Conservation (phyloP, 1,140 invertebrate species). For the Orius laevigatus region DNA sequence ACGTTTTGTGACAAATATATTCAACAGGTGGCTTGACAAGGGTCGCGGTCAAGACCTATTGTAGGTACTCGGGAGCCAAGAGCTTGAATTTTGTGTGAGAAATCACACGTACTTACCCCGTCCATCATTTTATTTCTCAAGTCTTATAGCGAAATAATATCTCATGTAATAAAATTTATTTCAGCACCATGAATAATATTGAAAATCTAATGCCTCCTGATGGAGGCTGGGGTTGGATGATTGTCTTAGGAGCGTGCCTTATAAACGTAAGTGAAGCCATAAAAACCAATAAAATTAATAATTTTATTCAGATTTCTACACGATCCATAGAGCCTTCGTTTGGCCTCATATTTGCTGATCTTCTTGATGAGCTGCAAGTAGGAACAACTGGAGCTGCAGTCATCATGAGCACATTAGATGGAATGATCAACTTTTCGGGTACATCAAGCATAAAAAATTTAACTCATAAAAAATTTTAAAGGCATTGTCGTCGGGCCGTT, state of each 20-base stretch:
- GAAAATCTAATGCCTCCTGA: conserved; percentile 40
- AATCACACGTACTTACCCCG: too few relatives aligned
- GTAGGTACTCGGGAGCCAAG: too few relatives aligned
- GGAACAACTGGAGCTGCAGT: conserved; percentile 52
- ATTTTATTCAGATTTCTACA: conserved; percentile 50
- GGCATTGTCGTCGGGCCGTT: conserved; percentile 40
- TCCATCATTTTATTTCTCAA: too few relatives aligned
- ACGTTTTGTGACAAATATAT: too few relatives aligned
- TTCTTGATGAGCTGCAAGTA: conserved; percentile 42
- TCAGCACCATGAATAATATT: too few relatives aligned
- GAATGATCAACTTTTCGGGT: conserved; percentile 55
- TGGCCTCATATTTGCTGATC: conserved; percentile 54
- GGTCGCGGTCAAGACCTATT: too few relatives aligned
- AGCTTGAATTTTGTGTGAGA: too few relatives aligned
- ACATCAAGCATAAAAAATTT: not conserved
- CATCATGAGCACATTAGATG: conserved; percentile 54
- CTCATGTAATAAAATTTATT: too few relatives aligned
- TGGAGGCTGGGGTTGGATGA: conserved; percentile 51
- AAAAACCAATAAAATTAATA: not conserved
- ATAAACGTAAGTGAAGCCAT: conserved; percentile 39
- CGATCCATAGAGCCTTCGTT: conserved; percentile 60
- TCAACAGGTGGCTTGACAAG: too few relatives aligned
- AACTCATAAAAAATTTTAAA: conserved; percentile 22
- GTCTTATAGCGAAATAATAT: too few relatives aligned
- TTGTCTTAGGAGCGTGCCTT: conserved; percentile 40